Percentiles rank a stretch among this genome's conserved stretches.
These are phyloP conservation scores for Copidosoma aretas DNA, from an alignment of 2,888 invertebrate genomes.

Conservation along the genomic window DNA sequence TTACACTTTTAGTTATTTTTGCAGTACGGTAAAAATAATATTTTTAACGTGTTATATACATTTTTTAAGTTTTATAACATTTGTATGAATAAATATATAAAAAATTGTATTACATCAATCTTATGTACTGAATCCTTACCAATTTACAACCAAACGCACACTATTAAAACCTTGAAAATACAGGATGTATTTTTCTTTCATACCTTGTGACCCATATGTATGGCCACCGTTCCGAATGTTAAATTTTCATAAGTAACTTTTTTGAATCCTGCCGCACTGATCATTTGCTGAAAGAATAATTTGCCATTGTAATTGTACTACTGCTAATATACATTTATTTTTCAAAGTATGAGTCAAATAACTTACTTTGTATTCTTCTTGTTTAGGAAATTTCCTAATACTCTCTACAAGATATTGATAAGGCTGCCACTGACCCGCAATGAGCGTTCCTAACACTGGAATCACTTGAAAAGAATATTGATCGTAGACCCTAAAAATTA, in stretches of 20 bases:
- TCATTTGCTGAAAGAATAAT: slow-evolving; percentile 79
- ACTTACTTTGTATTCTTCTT: slow-evolving; percentile 66
- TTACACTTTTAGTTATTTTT: slow-evolving; percentile 28
- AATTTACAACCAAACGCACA: background rate
- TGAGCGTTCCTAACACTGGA: slow-evolving; percentile 91
- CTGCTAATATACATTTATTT: background rate
- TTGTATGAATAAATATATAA: slow-evolving; percentile 51
- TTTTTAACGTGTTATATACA: slow-evolving; percentile 33
- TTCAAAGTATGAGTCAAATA: background rate
- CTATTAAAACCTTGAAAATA: background rate
- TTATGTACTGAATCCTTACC: background rate
- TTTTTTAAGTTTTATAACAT: slow-evolving; percentile 54
- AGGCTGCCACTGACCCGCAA: slow-evolving; percentile 93
- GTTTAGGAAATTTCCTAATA: slow-evolving; percentile 93
- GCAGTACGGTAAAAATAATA: slow-evolving; percentile 13
- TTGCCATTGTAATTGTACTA: slow-evolving; percentile 9
- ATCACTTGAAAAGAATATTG: slow-evolving; percentile 97
- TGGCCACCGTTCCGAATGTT: slow-evolving; percentile 88
- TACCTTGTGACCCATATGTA: slow-evolving; percentile 95
- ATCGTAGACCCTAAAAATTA: slow-evolving; percentile 79
- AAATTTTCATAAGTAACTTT: slow-evolving; percentile 89
- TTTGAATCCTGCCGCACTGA: slow-evolving; percentile 87
- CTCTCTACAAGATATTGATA: slow-evolving; percentile 99
- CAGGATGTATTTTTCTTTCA: slow-evolving; percentile 57
- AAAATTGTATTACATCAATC: slow-evolving; percentile 2